Percentiles rank a stretch among this genome's conserved stretches.
phyloP scores from a whole-genome alignment of 2,113 vertebrate species.

The Chamaetylas fuelleborni region DNA sequence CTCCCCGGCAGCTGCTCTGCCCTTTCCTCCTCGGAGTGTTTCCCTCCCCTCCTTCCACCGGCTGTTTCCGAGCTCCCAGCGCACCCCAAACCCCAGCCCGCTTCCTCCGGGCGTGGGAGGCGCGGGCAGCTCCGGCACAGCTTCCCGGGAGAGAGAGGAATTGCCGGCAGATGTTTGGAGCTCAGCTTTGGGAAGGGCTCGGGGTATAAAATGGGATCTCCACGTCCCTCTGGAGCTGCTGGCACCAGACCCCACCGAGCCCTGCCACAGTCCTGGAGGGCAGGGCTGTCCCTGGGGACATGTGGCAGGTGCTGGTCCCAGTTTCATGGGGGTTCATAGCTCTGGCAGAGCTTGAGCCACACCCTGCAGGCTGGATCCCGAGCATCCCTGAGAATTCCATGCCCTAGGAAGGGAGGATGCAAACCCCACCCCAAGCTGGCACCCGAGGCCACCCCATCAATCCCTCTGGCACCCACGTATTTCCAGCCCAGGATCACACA shows the following conservation, averaged over 20 bases:
- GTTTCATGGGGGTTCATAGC: rapidly evolving
- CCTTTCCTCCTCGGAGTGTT: neutral
- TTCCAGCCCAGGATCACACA: neutral
- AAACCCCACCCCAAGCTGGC: neutral
- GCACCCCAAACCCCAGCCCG: neutral
- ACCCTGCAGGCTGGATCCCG: rapidly evolving
- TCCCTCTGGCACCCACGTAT: rapidly evolving
- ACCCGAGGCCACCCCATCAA: neutral
- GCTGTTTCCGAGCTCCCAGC: neutral
- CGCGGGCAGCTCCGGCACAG: neutral
- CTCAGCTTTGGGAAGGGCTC: neutral
- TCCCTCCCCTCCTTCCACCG: neutral
- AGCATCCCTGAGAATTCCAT: neutral
- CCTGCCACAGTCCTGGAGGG: neutral
- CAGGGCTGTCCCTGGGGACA: neutral
- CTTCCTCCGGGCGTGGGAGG: conserved; percentile 3
- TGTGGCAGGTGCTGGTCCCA: neutral
- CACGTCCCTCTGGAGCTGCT: rapidly evolving
- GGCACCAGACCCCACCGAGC: rapidly evolving
- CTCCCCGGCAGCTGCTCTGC: neutral
- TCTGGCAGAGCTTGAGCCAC: rapidly evolving
- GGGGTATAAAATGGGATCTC: neutral
- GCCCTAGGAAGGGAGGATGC: rapidly evolving
- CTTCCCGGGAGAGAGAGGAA: neutral
- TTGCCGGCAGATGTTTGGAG: neutral